Evolutionary conservation across 2,113 vertebrate genomes (phyloP).

Genomic region (Hepsetus odoe): DNA sequence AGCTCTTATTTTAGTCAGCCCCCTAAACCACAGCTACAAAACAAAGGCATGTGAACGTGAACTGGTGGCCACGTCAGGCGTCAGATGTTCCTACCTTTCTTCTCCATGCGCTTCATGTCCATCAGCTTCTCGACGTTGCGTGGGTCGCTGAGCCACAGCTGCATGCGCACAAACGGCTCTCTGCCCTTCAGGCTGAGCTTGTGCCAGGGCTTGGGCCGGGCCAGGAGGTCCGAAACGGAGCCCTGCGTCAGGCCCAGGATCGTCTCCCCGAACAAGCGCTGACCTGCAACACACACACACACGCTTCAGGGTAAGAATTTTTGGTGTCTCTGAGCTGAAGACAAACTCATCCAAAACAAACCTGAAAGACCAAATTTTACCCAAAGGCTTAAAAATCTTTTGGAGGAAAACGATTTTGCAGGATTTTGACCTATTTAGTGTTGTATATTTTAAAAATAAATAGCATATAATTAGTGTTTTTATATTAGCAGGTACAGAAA

Average conservation of each 20-base stretch:
- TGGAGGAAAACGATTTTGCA: too few relatives aligned
- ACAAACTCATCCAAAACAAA: too few relatives aligned
- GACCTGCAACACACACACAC: constrained; percentile 72
- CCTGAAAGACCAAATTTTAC: neutral
- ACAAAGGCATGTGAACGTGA: neutral
- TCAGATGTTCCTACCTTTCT: constrained; percentile 79
- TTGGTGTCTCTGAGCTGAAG: too few relatives aligned
- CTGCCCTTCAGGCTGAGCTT: constrained; percentile 91
- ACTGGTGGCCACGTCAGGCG: too few relatives aligned
- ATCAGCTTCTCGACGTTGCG: constrained; percentile 92
- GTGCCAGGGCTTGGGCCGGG: constrained; percentile 92
- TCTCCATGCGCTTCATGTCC: constrained; percentile 95
- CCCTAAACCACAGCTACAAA: neutral
- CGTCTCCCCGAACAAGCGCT: constrained; percentile 90
- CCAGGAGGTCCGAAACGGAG: constrained; percentile 91
- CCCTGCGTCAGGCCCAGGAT: constrained; percentile 91
- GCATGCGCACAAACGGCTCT: constrained; percentile 92
- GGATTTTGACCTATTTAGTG: too few relatives aligned
- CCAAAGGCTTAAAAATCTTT: too few relatives aligned
- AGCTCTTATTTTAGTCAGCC: neutral
- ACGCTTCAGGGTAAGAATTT: neutral
- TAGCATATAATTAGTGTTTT: too few relatives aligned
- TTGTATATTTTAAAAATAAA: too few relatives aligned
- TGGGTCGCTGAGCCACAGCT: constrained; percentile 90
- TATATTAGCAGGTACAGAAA: too few relatives aligned